phyloP scores from a whole-genome alignment of 1,140 invertebrate species.

The Diorhabda sublineata region DNA sequence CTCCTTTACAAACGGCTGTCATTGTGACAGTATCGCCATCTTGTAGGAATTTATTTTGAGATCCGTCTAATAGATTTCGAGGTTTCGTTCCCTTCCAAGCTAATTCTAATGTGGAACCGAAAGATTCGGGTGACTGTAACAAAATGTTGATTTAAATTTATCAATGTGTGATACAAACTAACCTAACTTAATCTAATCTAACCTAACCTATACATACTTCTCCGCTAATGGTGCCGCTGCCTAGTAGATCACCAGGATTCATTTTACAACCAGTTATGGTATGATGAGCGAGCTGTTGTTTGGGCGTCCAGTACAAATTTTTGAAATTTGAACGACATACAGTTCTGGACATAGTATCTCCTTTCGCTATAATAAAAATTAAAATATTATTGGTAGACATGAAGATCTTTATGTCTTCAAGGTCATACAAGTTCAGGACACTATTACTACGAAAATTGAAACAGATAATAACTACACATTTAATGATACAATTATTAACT shows the following conservation, averaged over 20 bases:
- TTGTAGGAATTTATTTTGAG: conserved; percentile 83
- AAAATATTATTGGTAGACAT: too few relatives aligned
- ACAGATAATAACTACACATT: too few relatives aligned
- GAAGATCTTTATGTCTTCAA: too few relatives aligned
- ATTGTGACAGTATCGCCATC: conserved; percentile 93
- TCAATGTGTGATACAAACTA: too few relatives aligned
- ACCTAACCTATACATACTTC: conserved; percentile 56
- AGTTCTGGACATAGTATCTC: conserved; percentile 54
- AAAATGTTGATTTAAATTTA: background rate
- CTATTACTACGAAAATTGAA: too few relatives aligned
- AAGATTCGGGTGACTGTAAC: conserved; percentile 73
- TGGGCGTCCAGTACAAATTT: conserved; percentile 94
- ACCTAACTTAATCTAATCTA: too few relatives aligned
- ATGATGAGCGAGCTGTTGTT: conserved; percentile 96
- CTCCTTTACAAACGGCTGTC: conserved; percentile 77
- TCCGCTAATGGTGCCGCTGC: conserved; percentile 96
- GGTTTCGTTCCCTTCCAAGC: conserved; percentile 90
- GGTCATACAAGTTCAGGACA: too few relatives aligned
- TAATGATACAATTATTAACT: too few relatives aligned
- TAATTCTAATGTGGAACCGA: conserved; percentile 90
- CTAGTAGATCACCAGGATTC: conserved; percentile 89
- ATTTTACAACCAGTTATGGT: conserved; percentile 95
- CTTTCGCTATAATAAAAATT: conserved; percentile 51
- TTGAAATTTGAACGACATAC: conserved; percentile 77
- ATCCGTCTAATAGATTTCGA: conserved; percentile 70